These are phyloP conservation scores for Actinostola sp. DNA, from an alignment of 92 coral and sea anemone species.

Conservation along the genomic window DNA sequence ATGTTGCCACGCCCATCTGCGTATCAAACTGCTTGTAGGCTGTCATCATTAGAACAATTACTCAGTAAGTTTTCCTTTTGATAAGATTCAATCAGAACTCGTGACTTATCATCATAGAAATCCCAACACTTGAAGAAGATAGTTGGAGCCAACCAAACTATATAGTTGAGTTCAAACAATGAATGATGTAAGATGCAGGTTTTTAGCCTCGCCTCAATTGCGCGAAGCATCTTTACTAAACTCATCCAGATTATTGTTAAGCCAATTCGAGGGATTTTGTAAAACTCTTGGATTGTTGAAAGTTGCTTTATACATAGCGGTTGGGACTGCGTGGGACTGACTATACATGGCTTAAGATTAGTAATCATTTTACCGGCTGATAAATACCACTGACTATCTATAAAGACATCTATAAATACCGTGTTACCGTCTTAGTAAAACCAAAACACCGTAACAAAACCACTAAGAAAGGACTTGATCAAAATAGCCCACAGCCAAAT, in stretches of 20 bases:
- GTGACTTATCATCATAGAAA: background rate
- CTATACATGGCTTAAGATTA: no score
- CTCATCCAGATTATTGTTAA: no score
- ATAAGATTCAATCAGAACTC: background rate
- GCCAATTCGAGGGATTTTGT: no score
- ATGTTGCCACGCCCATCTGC: conserved; percentile 11
- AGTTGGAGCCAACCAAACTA: no score
- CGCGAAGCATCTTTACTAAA: no score
- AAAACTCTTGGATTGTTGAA: no score
- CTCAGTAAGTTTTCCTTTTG: background rate
- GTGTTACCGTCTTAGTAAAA: background rate
- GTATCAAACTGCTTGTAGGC: background rate
- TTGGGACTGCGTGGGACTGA: background rate
- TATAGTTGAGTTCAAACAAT: no score
- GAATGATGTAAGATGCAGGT: no score
- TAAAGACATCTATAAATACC: background rate
- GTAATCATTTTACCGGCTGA: background rate
- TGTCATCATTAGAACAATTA: background rate
- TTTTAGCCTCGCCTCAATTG: no score
- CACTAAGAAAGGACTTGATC: conserved; percentile 4
- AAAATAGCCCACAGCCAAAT: conserved; percentile 12
- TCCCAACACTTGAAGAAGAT: background rate
- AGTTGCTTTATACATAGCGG: no score
- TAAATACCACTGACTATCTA: background rate
- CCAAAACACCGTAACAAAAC: background rate